A percentile compares a stretch with the other conserved stretches of the same genome.
Conservation (phyloP, 2,797 vertebrate genomes). For the Yasuhikotakia modesta region DNA sequence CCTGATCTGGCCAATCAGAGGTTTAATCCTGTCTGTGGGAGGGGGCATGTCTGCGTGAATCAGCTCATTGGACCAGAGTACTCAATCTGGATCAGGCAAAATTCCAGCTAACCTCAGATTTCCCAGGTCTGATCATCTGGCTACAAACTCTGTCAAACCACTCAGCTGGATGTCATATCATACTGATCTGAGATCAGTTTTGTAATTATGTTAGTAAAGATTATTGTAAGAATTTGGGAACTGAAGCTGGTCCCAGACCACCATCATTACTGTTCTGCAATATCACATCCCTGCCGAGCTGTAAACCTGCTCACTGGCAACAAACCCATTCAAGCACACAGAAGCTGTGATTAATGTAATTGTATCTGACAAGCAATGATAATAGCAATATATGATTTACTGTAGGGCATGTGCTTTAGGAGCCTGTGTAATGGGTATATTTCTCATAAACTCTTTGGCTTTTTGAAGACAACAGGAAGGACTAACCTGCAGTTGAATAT, state of each 20-base stretch:
- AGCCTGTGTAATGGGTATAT: conserved; percentile 5
- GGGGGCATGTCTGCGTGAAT: not conserved
- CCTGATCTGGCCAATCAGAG: conserved; percentile 25
- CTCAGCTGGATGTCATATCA: not conserved
- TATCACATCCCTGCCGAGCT: not conserved
- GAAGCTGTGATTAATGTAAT: conserved; percentile 22
- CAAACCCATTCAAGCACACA: conserved; percentile 24
- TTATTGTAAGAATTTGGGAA: conserved; percentile 1
- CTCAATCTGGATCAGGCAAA: conserved; percentile 26
- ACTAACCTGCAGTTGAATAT: not conserved
- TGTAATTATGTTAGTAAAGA: not conserved
- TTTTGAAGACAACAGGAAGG: not conserved
- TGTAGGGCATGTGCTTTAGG: conserved; percentile 2
- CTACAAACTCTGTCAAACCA: not conserved
- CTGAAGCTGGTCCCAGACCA: not conserved
- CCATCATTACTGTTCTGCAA: not conserved
- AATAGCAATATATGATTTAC: conserved; percentile 24
- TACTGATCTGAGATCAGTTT: not conserved
- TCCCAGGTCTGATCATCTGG: not conserved
- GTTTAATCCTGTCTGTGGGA: conserved; percentile 42
- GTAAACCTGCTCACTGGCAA: not conserved
- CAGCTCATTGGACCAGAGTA: not conserved
- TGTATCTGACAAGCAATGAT: conserved; percentile 39
- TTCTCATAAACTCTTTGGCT: conserved; percentile 13
- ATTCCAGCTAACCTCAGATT: conserved; percentile 5